Evolutionary conservation across 2,888 invertebrate species (phyloP), one percentile per base, ranked within the genome.

Genomic region (Pocota personata): DNA sequence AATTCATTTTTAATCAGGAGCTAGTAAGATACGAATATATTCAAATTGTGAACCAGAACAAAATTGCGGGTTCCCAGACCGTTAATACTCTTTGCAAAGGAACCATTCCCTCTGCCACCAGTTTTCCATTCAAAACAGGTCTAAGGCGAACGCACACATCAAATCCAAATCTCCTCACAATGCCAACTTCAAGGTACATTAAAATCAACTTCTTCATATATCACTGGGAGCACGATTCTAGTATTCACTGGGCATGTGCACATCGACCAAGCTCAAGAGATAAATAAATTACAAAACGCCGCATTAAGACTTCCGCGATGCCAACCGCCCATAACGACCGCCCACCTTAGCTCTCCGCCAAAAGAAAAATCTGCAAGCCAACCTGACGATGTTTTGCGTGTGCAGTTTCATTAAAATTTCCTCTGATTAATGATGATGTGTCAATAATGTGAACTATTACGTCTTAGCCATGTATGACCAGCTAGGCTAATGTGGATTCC

Each of bases 381-480:
- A 48, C 32, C 19, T 24, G 21, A 16, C 8, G 32, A 16, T n/a
- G 32, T 40, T 71, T 82, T 78, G 80, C 80, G 84, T 80, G 84
- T 58, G 37, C 48, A 55, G 58, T 64, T 86, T 77, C 86, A 86
- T 86, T 86, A 86, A 87, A 88, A 87, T 88, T 76, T 73, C 73
- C 77, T 52, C 40, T 88, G 90, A 91, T 90, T 90, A 89, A 91
- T 90, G 90, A 90, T 89, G 89, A 89, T 89, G 90, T 90, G 91
- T 90, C 90, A 91, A 91, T 90, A 90, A 91, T 89, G 88, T 89
- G 90, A 82, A 60, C 71, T 82, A 82, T 86, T 86, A 67, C 72
- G 72, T 82, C 86, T 40, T 19, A 27, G 64, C 50, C 58, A 32
- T 48, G 37, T 43, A 40, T 30, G 52, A 12, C 32, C 43, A 43